These are phyloP conservation scores for Argyresthia goedartella DNA, from an alignment of 2,888 invertebrate genomes.

Conservation along the genomic window DNA sequence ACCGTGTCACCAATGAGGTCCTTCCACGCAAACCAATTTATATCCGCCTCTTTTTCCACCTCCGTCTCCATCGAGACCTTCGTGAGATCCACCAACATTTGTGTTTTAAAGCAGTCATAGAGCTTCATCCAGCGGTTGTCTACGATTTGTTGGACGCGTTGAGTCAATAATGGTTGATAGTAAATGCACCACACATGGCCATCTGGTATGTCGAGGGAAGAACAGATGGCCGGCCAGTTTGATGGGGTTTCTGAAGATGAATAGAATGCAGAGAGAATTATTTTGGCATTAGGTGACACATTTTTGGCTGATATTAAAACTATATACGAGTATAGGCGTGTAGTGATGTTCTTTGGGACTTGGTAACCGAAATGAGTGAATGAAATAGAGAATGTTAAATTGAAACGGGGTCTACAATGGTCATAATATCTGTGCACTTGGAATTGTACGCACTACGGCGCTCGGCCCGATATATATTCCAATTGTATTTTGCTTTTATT, in stretches of 20 bases:
- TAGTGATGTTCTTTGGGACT: too few species aligned
- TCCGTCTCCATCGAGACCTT: slow-evolving; percentile 52
- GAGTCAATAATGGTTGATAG: slow-evolving; percentile 81
- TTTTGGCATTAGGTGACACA: too few species aligned
- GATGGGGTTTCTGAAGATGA: slow-evolving; percentile 63
- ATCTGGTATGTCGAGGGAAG: slow-evolving; percentile 66
- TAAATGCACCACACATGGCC: slow-evolving; percentile 79
- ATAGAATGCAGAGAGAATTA: neutral
- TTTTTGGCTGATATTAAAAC: too few species aligned
- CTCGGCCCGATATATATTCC: too few species aligned
- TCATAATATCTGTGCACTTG: too few species aligned
- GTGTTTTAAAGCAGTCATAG: slow-evolving; percentile 46
- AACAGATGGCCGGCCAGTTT: slow-evolving; percentile 75
- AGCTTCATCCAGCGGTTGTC: slow-evolving; percentile 48
- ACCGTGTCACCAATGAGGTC: slow-evolving; percentile 72
- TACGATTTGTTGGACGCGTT: slow-evolving; percentile 75
- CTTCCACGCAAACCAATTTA: slow-evolving; percentile 81
- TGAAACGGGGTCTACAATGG: too few species aligned
- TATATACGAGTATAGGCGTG: too few species aligned
- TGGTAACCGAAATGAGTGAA: too few species aligned
- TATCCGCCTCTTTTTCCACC: slow-evolving; percentile 70
- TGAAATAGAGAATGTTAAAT: too few species aligned
- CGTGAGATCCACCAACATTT: slow-evolving; percentile 47
- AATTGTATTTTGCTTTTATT: too few species aligned
- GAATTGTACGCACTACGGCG: too few species aligned